Conservation (phyloP, 2,797 vertebrate genomes). For the Danio tinwini region DNA sequence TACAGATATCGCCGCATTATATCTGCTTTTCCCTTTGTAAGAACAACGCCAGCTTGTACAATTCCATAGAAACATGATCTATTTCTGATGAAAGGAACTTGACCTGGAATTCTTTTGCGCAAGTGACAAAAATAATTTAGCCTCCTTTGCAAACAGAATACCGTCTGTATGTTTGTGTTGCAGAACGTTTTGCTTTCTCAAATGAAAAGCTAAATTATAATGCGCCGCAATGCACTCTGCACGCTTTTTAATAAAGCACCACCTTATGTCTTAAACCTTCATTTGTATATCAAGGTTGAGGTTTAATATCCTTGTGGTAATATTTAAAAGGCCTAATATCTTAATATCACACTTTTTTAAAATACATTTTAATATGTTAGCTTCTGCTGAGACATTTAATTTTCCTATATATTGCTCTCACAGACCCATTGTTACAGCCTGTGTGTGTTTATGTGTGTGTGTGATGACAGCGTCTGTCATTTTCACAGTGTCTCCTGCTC, state of each 20-base stretch:
- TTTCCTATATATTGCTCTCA: constrained; percentile 20
- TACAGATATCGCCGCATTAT: not conserved
- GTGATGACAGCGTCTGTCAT: constrained; percentile 43
- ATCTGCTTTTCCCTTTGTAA: constrained; percentile 20
- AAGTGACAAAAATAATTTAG: constrained; percentile 27
- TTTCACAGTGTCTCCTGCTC: constrained; percentile 51
- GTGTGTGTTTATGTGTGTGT: constrained; percentile 14
- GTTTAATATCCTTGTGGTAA: constrained; percentile 55
- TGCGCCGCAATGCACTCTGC: not conserved
- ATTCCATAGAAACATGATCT: not conserved
- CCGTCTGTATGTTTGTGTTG: constrained; percentile 24
- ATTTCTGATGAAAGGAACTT: constrained; percentile 8
- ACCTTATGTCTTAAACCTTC: constrained; percentile 18
- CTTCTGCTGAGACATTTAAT: constrained; percentile 21
- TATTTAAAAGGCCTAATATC: constrained; percentile 39
- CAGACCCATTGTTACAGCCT: constrained; percentile 18
- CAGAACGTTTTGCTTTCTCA: not conserved
- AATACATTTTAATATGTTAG: constrained; percentile 46
- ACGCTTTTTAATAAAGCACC: constrained; percentile 51
- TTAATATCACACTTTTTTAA: constrained; percentile 35
- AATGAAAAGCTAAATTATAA: constrained; percentile 10
- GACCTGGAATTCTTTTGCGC: constrained; percentile 31
- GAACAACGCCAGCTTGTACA: constrained; percentile 15
- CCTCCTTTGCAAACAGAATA: constrained; percentile 16
- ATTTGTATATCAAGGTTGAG: constrained; percentile 49